Base-by-base conservation (phyloP, 2,888 invertebrate genomes). In the Zonitis immaculata region DNA sequence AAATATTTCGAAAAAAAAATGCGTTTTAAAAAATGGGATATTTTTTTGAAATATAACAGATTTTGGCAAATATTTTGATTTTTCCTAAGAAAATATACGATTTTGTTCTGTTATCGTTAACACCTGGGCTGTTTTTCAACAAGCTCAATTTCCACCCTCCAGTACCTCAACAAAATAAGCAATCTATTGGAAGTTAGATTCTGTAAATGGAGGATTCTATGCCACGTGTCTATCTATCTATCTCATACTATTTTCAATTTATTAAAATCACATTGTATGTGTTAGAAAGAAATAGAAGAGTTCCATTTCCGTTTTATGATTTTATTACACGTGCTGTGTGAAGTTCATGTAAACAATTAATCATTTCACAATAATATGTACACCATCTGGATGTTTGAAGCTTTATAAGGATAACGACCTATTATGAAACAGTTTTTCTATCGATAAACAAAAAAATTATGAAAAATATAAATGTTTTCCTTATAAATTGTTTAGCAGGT, bases 271-370 rank as follows among this genome's bases (percentile, higher is more conserved):
- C 35, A 18, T 35, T 35, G 35, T 54, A 18, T 8, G 20, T 14
- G 44, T 27, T 49, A 50, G 54, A 53, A 61, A 54, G 57, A 61
- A 63, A 59, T 58, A 58, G 57, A 63, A 64, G 65, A 65, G 65
- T 59, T 61, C 64, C 64, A 61, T 65, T 66, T 66, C 66, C 64
- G 65, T 65, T 64, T 62, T 64, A 63, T 60, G 61, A 63, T 64
- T 66, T 64, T 65, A 64, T 60, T 61, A 59, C 65, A 66, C 66
- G 65, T 66, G 65, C 61, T 58, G 55, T 49, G 53, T 26, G 42
- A 48, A 55, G 45, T 46, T 46, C 57, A 35, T 55, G 58, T 63
- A 64, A 63, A 63, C 63, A 63, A 63, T 60, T 60, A 59, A 57
- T 59, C 57, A 58, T 59, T 54, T 30, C 51, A 22, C 6, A 25